A percentile compares a stretch with the other conserved stretches of the same genome.
phyloP scores from a whole-genome alignment of 2,888 invertebrate genomes.

The Liopterus haemorrhoidalis region DNA sequence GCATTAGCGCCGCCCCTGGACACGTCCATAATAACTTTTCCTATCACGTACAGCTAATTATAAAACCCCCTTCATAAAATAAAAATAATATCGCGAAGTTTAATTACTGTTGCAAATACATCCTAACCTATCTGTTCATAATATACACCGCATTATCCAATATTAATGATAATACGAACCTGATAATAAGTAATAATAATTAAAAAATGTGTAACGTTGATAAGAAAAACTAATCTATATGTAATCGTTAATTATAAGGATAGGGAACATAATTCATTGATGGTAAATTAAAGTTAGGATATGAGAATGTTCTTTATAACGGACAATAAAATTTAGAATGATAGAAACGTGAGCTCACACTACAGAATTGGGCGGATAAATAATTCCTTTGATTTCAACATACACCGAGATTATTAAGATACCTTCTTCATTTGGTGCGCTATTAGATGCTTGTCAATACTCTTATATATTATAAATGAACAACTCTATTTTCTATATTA shows the following conservation, averaged over 20 bases:
- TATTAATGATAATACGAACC: slow-evolving; percentile 23
- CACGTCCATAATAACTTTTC: slow-evolving; percentile 14
- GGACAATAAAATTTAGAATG: slow-evolving; percentile 42
- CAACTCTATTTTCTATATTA: too few relatives aligned
- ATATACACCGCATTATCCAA: slow-evolving; percentile 6
- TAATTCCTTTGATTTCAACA: too few relatives aligned
- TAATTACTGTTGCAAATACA: slow-evolving; percentile 18
- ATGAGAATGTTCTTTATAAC: too few relatives aligned
- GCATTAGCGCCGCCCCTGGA: too few relatives aligned
- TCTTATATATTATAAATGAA: too few relatives aligned
- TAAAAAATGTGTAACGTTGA: slow-evolving; percentile 32
- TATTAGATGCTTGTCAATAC: too few relatives aligned
- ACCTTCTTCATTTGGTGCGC: too few relatives aligned
- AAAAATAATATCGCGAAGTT: slow-evolving; percentile 23
- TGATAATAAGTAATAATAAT: slow-evolving; percentile 25
- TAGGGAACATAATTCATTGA: slow-evolving; percentile 25
- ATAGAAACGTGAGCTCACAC: slow-evolving; percentile 43
- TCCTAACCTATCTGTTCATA: background rate
- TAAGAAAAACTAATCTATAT: slow-evolving; percentile 39
- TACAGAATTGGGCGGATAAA: slow-evolving; percentile 39
- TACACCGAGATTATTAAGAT: too few relatives aligned
- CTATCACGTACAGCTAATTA: slow-evolving; percentile 22
- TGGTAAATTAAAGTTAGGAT: slow-evolving; percentile 21
- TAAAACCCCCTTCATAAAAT: slow-evolving; percentile 21
- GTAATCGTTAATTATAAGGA: slow-evolving; percentile 38